These are phyloP conservation scores for Chaetodon trifascialis DNA, from an alignment of 2,113 vertebrate species.

Conservation along the genomic window DNA sequence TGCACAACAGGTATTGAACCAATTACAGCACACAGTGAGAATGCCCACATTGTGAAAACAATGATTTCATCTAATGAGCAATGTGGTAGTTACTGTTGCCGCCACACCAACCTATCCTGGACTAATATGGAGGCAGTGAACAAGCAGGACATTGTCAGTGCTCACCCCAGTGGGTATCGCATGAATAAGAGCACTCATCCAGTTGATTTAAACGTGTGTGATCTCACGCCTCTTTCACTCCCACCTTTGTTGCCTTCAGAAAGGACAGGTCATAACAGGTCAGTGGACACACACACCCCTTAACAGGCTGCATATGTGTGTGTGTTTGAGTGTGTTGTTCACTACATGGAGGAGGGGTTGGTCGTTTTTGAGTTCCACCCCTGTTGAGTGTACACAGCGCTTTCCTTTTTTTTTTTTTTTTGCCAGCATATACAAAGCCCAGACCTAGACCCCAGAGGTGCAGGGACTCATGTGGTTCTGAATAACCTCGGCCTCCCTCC, in stretches of 20 bases:
- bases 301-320: constrained; percentile 51
- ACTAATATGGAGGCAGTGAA: constrained; percentile 47
- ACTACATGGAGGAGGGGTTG: not conserved
- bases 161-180: constrained; percentile 52
- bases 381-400: constrained; percentile 24
- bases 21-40: constrained; percentile 33
- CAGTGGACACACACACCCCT: constrained; percentile 68
- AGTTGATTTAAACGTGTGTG: constrained; percentile 83
- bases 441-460: constrained; percentile 33
- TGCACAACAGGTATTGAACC: constrained; percentile 46
- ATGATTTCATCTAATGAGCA: constrained; percentile 56
- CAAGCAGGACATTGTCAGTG: constrained; percentile 66
- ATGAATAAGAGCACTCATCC: constrained; percentile 81
- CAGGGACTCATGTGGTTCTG: constrained; percentile 33
- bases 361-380: constrained; percentile 31
- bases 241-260: constrained; percentile 79
- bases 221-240: constrained; percentile 82
- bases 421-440: constrained; percentile 41
- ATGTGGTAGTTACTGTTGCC: constrained; percentile 40
- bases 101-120: constrained; percentile 35
- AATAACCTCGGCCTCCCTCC: not conserved
- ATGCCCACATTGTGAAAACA: constrained; percentile 49
- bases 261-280: constrained; percentile 81
- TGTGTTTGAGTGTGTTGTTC: constrained; percentile 27
- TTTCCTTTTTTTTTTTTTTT: constrained; percentile 16